Conservation (phyloP, 2,797 vertebrate genomes). For the Chaunax sp. region DNA sequence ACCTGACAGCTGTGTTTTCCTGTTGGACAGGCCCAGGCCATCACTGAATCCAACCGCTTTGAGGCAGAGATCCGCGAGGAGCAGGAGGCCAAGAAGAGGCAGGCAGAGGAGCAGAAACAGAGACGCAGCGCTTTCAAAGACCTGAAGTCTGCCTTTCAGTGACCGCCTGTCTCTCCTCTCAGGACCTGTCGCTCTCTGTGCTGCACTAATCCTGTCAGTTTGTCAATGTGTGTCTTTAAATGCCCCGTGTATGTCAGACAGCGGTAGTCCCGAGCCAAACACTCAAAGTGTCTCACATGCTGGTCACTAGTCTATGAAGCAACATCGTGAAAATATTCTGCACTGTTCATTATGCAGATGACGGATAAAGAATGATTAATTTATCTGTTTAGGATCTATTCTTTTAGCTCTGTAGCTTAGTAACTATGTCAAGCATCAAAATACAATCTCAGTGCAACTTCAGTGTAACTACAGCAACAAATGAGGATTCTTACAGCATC, state of each 20-base stretch:
- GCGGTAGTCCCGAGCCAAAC: not conserved
- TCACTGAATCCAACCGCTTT: constrained; percentile 89
- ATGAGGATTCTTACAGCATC: not conserved
- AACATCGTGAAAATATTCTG: constrained; percentile 33
- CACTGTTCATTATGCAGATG: not conserved
- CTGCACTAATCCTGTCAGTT: constrained; percentile 35
- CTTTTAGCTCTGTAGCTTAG: too few species aligned
- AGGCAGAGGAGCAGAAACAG: constrained; percentile 92
- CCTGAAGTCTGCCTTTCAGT: constrained; percentile 91
- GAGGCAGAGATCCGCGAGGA: constrained; percentile 95
- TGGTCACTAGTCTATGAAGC: constrained; percentile 22
- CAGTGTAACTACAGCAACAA: not conserved
- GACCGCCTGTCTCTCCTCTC: constrained; percentile 27
- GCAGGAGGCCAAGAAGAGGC: constrained; percentile 92
- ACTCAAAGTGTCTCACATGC: not conserved
- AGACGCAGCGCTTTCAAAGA: constrained; percentile 93
- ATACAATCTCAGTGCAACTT: too few species aligned
- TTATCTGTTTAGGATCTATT: not conserved
- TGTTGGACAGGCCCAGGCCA: constrained; percentile 87
- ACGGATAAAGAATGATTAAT: not conserved
- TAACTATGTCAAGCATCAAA: too few species aligned
- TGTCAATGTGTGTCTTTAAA: constrained; percentile 15
- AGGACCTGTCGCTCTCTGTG: constrained; percentile 27
- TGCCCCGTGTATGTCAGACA: constrained; percentile 25
- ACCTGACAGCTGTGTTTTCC: constrained; percentile 7